Conservation (phyloP, 1,140 invertebrate species). For the Arion vulgaris region DNA sequence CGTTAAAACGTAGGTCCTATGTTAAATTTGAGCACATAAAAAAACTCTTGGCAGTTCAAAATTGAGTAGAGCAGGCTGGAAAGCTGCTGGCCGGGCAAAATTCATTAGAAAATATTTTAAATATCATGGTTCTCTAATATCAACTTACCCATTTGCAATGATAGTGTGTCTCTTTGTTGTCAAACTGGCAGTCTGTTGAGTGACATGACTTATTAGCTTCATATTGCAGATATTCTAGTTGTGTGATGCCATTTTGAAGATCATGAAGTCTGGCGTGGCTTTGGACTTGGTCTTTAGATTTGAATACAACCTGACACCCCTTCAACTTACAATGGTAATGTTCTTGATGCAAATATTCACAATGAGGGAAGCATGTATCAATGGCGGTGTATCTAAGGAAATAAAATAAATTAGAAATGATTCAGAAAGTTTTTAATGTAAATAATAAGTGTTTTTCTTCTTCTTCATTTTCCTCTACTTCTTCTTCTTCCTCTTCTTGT, state of each 20-base stretch:
- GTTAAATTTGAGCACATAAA: too few species aligned
- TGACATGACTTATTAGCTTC: slow-evolving; percentile 76
- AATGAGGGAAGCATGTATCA: slow-evolving; percentile 79
- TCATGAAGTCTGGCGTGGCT: slow-evolving; percentile 89
- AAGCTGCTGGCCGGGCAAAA: too few species aligned
- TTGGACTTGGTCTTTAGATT: slow-evolving; percentile 83
- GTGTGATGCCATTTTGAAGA: slow-evolving; percentile 87
- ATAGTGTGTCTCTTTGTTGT: slow-evolving; percentile 86
- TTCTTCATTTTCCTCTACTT: too few species aligned
- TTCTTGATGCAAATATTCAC: slow-evolving; percentile 81
- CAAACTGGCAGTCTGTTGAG: slow-evolving; percentile 81
- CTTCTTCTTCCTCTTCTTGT: too few species aligned
- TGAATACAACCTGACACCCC: slow-evolving; percentile 75
- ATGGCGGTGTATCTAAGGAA: slow-evolving; percentile 72
- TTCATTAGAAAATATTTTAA: too few species aligned
- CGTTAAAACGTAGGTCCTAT: too few species aligned
- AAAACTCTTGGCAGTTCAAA: too few species aligned
- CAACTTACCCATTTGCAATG: slow-evolving; percentile 81
- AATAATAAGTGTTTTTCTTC: too few species aligned
- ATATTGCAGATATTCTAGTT: slow-evolving; percentile 82
- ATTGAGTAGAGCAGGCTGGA: too few species aligned
- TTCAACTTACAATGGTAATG: slow-evolving; percentile 82
- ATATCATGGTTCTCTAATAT: too few species aligned
- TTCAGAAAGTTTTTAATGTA: too few species aligned
- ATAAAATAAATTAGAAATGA: too few species aligned